These are phyloP conservation scores for Otolemur crassicaudatus DNA, from an alignment of 2,797 vertebrate genomes.

Conservation along the genomic window DNA sequence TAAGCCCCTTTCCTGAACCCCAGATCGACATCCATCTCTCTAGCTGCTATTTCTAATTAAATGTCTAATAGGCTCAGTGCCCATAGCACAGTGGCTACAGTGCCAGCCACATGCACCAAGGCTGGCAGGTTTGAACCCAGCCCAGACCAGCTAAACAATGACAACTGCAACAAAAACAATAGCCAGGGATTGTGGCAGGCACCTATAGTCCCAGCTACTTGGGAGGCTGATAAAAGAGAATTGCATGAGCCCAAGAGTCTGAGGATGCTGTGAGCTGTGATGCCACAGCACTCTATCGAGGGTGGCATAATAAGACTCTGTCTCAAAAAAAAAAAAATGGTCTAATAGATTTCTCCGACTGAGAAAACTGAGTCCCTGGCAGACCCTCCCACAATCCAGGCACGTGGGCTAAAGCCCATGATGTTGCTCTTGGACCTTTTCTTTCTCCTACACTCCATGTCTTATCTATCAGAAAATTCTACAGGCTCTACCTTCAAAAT, in stretches of 20 bases:
- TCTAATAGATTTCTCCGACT: neutral
- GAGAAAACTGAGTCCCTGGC: neutral
- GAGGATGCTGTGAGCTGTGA: too few relatives aligned
- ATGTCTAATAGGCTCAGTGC: neutral
- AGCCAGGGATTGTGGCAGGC: too few relatives aligned
- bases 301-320: too few relatives aligned
- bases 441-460: neutral
- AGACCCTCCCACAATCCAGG: neutral
- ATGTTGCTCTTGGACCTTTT: neutral
- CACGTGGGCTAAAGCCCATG: neutral
- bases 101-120: too few relatives aligned
- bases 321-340: neutral
- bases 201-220: too few relatives aligned
- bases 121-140: too few relatives aligned
- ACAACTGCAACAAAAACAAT: too few relatives aligned
- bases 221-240: too few relatives aligned
- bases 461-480: neutral
- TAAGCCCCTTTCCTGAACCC: neutral
- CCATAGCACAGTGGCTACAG: too few relatives aligned
- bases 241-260: too few relatives aligned
- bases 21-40: neutral
- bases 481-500: neutral
- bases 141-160: too few relatives aligned
- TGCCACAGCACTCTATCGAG: too few relatives aligned
- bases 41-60: neutral